A percentile compares a stretch with the other conserved stretches of the same genome.
These are phyloP conservation scores for Limnephilus auricula DNA, from an alignment of 2,888 invertebrate species.

Conservation along the genomic window DNA sequence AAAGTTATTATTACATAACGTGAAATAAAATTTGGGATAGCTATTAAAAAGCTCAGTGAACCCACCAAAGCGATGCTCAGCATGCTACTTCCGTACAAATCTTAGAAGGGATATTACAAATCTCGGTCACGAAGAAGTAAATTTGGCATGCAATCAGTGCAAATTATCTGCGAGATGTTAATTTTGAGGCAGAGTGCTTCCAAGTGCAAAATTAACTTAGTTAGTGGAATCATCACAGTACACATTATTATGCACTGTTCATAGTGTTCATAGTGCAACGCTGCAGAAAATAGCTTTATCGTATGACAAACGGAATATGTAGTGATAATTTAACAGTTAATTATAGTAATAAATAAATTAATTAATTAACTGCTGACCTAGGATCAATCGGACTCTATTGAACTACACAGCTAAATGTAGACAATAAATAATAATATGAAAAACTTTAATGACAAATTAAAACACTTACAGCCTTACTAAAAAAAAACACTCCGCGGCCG, in stretches of 20 bases:
- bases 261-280: background rate
- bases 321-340: too few species aligned
- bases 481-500: too few species aligned
- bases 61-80: background rate
- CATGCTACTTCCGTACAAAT: background rate
- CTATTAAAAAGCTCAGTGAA: background rate
- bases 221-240: background rate
- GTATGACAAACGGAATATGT: background rate
- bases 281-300: background rate
- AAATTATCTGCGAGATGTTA: background rate
- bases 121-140: background rate
- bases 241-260: background rate
- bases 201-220: background rate
- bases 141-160: background rate
- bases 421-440: too few species aligned
- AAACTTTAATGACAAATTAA: too few species aligned
- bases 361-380: too few species aligned
- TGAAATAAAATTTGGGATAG: background rate
- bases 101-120: background rate
- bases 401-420: too few species aligned
- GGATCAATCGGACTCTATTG: too few species aligned
- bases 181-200: background rate
- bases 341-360: too few species aligned
- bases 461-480: too few species aligned
- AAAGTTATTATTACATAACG: too few species aligned